phyloP scores from a whole-genome alignment of 2,888 invertebrate genomes.

The Philaethria dido region DNA sequence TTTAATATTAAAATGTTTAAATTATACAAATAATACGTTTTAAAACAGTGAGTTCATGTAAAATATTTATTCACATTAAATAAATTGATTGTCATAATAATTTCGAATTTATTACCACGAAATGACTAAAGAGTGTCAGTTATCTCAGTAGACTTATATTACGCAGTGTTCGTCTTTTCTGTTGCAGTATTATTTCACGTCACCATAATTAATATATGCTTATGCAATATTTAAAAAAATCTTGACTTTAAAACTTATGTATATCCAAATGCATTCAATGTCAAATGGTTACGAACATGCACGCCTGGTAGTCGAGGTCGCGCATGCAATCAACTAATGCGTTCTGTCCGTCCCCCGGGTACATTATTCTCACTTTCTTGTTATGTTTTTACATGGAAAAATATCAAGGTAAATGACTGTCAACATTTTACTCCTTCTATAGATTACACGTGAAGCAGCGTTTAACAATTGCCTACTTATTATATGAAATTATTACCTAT shows the following conservation, averaged over 20 bases:
- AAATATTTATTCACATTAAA: too few relatives aligned
- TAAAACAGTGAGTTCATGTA: too few relatives aligned
- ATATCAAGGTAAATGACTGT: slow-evolving; percentile 4
- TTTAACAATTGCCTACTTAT: background rate
- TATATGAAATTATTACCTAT: background rate
- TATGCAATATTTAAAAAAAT: background rate
- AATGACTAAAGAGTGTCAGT: too few relatives aligned
- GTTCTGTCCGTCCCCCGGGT: slow-evolving; percentile 28
- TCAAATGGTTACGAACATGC: slow-evolving; percentile 16
- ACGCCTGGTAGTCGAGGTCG: slow-evolving; percentile 39
- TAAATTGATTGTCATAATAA: too few relatives aligned
- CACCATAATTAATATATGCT: background rate
- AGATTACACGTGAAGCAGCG: slow-evolving; percentile 52
- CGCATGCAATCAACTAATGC: slow-evolving; percentile 43
- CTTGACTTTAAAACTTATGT: background rate
- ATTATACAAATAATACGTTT: too few relatives aligned
- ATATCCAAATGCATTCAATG: slow-evolving; percentile 24
- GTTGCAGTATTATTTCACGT: background rate
- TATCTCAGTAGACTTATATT: background rate
- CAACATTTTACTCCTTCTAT: slow-evolving; percentile 65
- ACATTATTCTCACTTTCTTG: slow-evolving; percentile 17
- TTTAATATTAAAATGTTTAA: too few relatives aligned
- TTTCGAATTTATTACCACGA: too few relatives aligned
- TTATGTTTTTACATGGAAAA: slow-evolving; percentile 11
- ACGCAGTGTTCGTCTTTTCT: background rate